Conservation (phyloP, 2,113 vertebrate species). For the Candoia aspera region DNA sequence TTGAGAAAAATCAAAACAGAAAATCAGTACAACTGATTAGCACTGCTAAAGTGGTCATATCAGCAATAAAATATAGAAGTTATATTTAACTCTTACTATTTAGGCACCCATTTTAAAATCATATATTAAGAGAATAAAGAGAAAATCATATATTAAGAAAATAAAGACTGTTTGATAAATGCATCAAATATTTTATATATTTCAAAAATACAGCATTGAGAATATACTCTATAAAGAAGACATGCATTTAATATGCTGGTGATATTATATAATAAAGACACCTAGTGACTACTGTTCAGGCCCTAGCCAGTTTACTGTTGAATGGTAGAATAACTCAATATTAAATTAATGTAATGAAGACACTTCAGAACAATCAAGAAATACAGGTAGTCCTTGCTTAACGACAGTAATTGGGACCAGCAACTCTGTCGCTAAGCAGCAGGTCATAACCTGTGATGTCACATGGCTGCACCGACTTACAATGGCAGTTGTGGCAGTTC, state of each 20-base stretch:
- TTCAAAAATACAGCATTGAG: background rate
- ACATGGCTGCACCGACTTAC: background rate
- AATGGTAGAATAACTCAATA: background rate
- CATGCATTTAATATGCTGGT: background rate
- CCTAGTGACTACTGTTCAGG: background rate
- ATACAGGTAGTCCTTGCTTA: background rate
- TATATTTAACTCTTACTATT: conserved; percentile 69
- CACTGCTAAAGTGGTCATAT: conserved; percentile 73
- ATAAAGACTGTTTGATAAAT: conserved; percentile 27
- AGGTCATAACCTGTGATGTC: background rate
- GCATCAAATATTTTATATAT: background rate
- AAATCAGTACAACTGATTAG: conserved; percentile 80
- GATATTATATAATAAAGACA: background rate
- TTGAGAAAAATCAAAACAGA: conserved; percentile 79
- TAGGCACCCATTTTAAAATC: conserved; percentile 13
- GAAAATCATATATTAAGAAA: background rate
- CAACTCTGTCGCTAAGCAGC: background rate
- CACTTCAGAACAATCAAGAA: background rate
- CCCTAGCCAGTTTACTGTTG: background rate
- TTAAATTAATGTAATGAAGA: background rate
- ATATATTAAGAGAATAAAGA: background rate
- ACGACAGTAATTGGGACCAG: background rate
- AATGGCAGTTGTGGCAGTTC: background rate
- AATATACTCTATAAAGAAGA: background rate
- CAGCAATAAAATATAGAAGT: conserved; percentile 66